Evolutionary conservation across 2,888 invertebrate species (phyloP), one percentile per base, ranked within the genome.

Genomic region (Tetranychus piercei): DNA sequence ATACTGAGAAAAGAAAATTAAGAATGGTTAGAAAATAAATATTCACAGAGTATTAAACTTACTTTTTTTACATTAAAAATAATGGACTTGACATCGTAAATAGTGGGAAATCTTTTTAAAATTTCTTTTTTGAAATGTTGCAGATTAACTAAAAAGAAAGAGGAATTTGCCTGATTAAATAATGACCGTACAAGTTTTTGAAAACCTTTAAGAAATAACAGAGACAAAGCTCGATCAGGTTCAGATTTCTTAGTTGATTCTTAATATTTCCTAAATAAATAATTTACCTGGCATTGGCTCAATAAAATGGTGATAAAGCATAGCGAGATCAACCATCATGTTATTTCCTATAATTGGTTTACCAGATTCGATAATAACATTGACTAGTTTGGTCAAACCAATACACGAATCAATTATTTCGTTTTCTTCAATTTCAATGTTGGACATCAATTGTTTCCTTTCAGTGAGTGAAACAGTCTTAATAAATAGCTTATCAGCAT

Each of bases 281-380:
- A 34, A 34, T 91, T 91, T 73, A 91, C 81, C 0, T 88, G 86
- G 73, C 86, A 85, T 79, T 88, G 86, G n/a, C n/a, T 69, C 69
- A 6, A 69, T 69, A 81, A 91, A 91, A 80, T 88, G 88, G 79
- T 88, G 87, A 80, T 88, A 87, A 75, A 90, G 82, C 43, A 90
- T 84, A 79, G 91, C 81, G 1, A 88, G 82, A 81, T 91, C 91
- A 77, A 88, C 82, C 74, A 89, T 84, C 77, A 87, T 81, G 81
- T 92, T 92, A 81, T 91, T 91, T 0, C 90, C 90, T 43, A 91
- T 83, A 34, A 91, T 82, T 4, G 90, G 90, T 83, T 89, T 90
- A 78, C 86, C 85, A 7, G 85, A 81, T 1, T 82, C 80, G 45
- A 82, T 82, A n/a, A 91, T 81, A 0, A 88, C 80, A 20, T 86